Conservation (phyloP, 1,140 invertebrate species). For the Agrypnia vestita region DNA sequence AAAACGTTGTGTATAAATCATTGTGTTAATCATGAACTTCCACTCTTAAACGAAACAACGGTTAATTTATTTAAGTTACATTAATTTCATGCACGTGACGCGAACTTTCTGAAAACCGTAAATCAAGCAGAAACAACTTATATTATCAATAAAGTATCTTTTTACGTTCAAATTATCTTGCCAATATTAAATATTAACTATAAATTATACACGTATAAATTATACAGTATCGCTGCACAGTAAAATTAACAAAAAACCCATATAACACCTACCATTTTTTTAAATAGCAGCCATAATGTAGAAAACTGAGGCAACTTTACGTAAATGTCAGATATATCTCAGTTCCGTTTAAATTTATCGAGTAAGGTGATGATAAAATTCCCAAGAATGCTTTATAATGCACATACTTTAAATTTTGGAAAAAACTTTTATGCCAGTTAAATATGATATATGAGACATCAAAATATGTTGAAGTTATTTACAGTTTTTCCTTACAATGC, state of each 20-base stretch:
- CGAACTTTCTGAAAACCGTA: neutral
- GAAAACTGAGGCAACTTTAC: slow-evolving; percentile 23
- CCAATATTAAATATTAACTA: neutral
- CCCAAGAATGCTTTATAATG: slow-evolving; percentile 1
- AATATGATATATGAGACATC: too few relatives aligned
- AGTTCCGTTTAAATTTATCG: slow-evolving; percentile 13
- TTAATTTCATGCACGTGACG: too few relatives aligned
- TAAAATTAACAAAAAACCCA: neutral
- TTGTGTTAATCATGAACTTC: too few relatives aligned
- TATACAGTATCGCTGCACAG: neutral
- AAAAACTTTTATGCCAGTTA: too few relatives aligned
- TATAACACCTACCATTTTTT: neutral
- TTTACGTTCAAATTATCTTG: neutral
- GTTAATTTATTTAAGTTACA: too few relatives aligned
- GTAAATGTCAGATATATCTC: slow-evolving; percentile 31
- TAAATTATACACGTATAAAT: neutral
- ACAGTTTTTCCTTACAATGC: too few relatives aligned
- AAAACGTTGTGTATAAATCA: too few relatives aligned
- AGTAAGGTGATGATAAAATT: slow-evolving; percentile 17
- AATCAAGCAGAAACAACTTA: neutral
- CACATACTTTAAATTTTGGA: slow-evolving; percentile 13
- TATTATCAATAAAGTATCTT: neutral
- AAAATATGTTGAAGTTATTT: too few relatives aligned
- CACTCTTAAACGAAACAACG: too few relatives aligned
- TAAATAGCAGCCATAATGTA: neutral